Base-by-base conservation (phyloP, 2,888 invertebrate genomes). In the Drosophila merina region DNA sequence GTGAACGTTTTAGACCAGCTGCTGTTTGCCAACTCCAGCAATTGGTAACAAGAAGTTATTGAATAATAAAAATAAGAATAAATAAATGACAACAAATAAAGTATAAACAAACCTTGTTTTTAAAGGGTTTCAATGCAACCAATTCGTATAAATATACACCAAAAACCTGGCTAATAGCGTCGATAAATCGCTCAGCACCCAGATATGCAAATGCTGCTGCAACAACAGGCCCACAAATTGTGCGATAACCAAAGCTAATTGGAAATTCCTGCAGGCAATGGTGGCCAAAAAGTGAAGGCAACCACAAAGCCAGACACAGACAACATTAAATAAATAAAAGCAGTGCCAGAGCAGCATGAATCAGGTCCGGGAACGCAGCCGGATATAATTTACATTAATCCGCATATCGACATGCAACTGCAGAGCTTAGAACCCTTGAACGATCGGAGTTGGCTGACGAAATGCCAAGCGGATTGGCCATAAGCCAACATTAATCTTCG, bases 211-310 rank as follows among this genome's bases (percentile, higher is more conserved):
- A 71, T 79, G 84, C 71, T 74, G 79, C 77, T 77, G 59, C 68
- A 67, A n/a, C 33, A 63, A 63, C 45, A 57, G 79, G 54, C 63
- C 51, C 63, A 52, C 76, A 74, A 75, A 52, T 72, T 76, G 72
- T 64, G 58, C 72, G 72, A 82, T 83, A 79, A 69, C 51, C 81
- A 56, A 84, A 72, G 58, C 88, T 71, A 75, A 88, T 83, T 83
- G 88, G 71, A 83, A 85, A 86, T 77, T 88, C 88, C 86, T 88
- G 81, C 72, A 88, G 84, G 82, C 88, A 83, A 67, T 69, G 55
- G 36, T 30, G 55, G 51, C 63, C 72, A 2, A 62, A 69, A 69
- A 69, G 62, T 60, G 62, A 71, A 69, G 72, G 62, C 48, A 38
- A 58, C 38, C 4, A 25, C 36, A 4, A 9, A 7, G 28, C 59